Evolutionary conservation across 2,888 invertebrate genomes (phyloP).

Genomic region (Minunthozetes semirufus): DNA sequence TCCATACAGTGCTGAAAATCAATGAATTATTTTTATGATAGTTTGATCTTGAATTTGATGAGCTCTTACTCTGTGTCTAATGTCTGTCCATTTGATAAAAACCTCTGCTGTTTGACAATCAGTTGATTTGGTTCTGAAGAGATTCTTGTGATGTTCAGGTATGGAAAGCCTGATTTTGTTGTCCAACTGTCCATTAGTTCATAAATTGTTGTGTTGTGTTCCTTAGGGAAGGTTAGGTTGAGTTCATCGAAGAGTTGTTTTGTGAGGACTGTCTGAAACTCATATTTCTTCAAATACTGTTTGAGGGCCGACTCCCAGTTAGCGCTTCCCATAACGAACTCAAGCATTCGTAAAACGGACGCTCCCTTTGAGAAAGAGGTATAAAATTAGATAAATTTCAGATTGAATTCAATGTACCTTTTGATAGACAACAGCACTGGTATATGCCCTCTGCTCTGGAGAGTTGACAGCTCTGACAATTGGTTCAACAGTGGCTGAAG

Average conservation of each 20-base stretch:
- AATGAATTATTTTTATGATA: background rate
- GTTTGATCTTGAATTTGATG: background rate
- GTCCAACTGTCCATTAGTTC: constrained; percentile 30
- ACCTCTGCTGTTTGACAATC: constrained; percentile 24
- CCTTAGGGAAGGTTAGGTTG: constrained; percentile 8
- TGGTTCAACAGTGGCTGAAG: constrained; percentile 30
- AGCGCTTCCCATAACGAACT: constrained; percentile 27
- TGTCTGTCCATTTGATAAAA: constrained; percentile 15
- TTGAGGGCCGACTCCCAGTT: background rate
- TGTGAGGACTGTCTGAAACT: background rate
- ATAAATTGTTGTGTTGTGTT: constrained; percentile 6
- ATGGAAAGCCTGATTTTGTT: constrained; percentile 31
- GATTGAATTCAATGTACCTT: background rate
- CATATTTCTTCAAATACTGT: constrained; percentile 5
- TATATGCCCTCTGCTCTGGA: constrained; percentile 16
- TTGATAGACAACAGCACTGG: constrained; percentile 25
- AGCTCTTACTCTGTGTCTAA: background rate
- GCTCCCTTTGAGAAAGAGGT: constrained; percentile 65
- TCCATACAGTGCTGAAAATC: constrained; percentile 26
- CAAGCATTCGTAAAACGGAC: constrained; percentile 74
- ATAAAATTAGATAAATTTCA: constrained; percentile 50
- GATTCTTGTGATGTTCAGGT: constrained; percentile 23
- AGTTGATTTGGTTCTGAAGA: background rate
- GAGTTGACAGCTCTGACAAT: constrained; percentile 19
- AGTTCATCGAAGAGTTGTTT: constrained; percentile 27